These are phyloP conservation scores for Drosophila sordidapex DNA, from an alignment of 2,888 invertebrate species.

Conservation along the genomic window DNA sequence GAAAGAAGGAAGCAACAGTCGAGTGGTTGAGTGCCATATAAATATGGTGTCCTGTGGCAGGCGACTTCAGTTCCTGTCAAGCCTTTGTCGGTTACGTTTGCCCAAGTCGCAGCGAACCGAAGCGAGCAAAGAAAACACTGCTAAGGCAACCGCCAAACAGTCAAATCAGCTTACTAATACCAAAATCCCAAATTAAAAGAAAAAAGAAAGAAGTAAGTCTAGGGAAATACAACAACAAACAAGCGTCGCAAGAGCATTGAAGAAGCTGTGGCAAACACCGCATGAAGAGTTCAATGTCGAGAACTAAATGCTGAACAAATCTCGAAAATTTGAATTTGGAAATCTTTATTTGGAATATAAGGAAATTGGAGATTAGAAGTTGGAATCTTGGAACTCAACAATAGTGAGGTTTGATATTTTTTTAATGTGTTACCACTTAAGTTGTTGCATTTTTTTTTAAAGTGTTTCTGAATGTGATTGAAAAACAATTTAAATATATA, in stretches of 20 bases:
- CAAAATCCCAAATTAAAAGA: background rate
- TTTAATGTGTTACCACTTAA: slow-evolving; percentile 34
- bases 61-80: slow-evolving; percentile 74
- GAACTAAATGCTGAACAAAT: background rate
- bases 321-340: background rate
- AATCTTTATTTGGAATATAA: background rate
- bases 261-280: background rate
- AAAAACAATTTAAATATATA: slow-evolving; percentile 24
- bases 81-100: slow-evolving; percentile 72
- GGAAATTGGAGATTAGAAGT: background rate
- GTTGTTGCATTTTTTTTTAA: slow-evolving; percentile 34
- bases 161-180: slow-evolving; percentile 10
- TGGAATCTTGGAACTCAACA: slow-evolving; percentile 9
- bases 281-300: background rate
- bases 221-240: background rate
- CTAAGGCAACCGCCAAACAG: slow-evolving; percentile 34
- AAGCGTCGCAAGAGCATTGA: background rate
- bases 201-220: background rate
- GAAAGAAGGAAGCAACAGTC: slow-evolving; percentile 59
- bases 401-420: slow-evolving; percentile 42
- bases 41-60: slow-evolving; percentile 58
- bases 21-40: slow-evolving; percentile 46
- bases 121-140: slow-evolving; percentile 27
- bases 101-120: slow-evolving; percentile 48
- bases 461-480: slow-evolving; percentile 30